A percentile compares a stretch with the other conserved stretches of the same genome.
Evolutionary conservation across 2,888 invertebrate species (phyloP).

Genomic region (Drosophila neotestacea): DNA sequence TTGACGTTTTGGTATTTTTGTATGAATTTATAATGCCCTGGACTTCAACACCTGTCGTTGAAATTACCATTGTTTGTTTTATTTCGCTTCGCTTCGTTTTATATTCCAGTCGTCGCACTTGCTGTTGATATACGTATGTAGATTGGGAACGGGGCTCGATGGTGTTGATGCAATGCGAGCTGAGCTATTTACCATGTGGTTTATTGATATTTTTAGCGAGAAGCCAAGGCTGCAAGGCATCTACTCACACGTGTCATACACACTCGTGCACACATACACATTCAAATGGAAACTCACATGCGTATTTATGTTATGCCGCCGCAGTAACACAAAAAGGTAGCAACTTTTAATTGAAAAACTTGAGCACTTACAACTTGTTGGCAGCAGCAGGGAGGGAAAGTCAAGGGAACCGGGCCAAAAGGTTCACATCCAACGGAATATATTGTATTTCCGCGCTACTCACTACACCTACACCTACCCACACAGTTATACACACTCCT

Average conservation of each 20-base stretch:
- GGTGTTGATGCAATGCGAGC: slow-evolving; percentile 8
- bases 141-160: slow-evolving; percentile 25
- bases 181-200: slow-evolving; percentile 57
- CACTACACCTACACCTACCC: slow-evolving; percentile 24
- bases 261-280: slow-evolving; percentile 21
- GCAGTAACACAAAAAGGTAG: slow-evolving; percentile 77
- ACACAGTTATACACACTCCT: background rate
- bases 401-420: slow-evolving; percentile 22
- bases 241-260: slow-evolving; percentile 13
- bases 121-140: slow-evolving; percentile 49
- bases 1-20: slow-evolving; percentile 76
- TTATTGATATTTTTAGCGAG: slow-evolving; percentile 72
- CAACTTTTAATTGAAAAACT: slow-evolving; percentile 81
- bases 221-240: slow-evolving; percentile 32
- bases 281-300: slow-evolving; percentile 54
- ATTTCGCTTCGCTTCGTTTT: slow-evolving; percentile 23
- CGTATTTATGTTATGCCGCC: slow-evolving; percentile 75
- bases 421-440: slow-evolving; percentile 49
- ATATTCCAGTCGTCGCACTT: background rate
- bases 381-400: slow-evolving; percentile 27
- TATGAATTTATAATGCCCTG: slow-evolving; percentile 73
- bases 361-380: slow-evolving; percentile 77
- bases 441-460: slow-evolving; percentile 63
- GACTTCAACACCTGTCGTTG: slow-evolving; percentile 74
- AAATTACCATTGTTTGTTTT: slow-evolving; percentile 34